These are phyloP conservation scores for Platerodrilus igneus DNA, from an alignment of 2,888 invertebrate genomes.

Conservation along the genomic window DNA sequence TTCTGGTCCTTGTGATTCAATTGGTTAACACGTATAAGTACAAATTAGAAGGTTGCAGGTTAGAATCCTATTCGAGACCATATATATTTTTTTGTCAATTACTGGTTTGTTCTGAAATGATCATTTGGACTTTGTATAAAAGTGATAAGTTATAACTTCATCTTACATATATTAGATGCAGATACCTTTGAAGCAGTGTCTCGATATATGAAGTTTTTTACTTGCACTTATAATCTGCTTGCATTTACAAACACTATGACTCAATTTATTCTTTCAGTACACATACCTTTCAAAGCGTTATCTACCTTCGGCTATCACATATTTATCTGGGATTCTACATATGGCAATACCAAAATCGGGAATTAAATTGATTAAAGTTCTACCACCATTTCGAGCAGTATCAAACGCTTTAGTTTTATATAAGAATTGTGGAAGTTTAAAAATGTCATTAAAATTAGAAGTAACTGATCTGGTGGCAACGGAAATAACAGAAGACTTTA, in stretches of 20 bases:
- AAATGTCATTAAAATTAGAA: constrained; percentile 48
- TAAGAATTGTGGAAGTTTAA: constrained; percentile 46
- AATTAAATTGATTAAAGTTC: constrained; percentile 57
- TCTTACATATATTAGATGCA: no score
- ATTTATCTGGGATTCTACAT: constrained; percentile 70
- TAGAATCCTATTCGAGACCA: no score
- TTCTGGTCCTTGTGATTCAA: no score
- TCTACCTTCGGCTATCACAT: constrained; percentile 76
- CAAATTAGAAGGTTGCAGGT: no score
- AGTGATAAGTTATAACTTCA: no score
- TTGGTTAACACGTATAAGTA: no score
- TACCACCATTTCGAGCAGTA: constrained; percentile 64
- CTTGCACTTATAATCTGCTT: no score
- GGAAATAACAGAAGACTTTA: constrained; percentile 59
- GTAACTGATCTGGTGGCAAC: constrained; percentile 54
- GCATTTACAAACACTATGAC: not conserved
- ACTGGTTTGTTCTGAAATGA: no score
- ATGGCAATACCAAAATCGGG: constrained; percentile 62
- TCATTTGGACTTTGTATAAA: no score
- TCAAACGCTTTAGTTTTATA: constrained; percentile 52
- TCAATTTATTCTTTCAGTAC: constrained; percentile 67
- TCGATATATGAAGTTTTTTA: no score
- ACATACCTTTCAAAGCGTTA: constrained; percentile 73
- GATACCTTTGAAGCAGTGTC: no score
- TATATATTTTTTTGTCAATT: no score